Percentiles rank a stretch among this genome's conserved stretches.
Conservation (phyloP, 1,140 invertebrate species). For the Palaemon carinicauda region DNA sequence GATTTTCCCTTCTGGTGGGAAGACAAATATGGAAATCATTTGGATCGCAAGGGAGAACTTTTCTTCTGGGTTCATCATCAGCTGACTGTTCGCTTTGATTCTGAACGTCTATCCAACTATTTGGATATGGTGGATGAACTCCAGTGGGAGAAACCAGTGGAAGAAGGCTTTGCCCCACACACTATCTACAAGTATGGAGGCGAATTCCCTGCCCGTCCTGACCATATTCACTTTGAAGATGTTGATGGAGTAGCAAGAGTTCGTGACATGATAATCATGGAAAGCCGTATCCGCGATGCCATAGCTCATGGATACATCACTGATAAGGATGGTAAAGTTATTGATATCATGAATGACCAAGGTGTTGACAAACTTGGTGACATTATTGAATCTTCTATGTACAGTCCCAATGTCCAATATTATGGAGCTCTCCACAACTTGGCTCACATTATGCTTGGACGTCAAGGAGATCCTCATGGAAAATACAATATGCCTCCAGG, state of each 20-base stretch:
- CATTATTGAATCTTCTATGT: constrained; percentile 60
- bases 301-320: constrained; percentile 72
- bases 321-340: constrained; percentile 58
- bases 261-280: constrained; percentile 67
- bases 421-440: constrained; percentile 62
- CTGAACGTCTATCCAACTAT: constrained; percentile 67
- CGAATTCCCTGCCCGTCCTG: constrained; percentile 70
- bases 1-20: constrained; percentile 68
- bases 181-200: constrained; percentile 72
- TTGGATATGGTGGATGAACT: constrained; percentile 64
- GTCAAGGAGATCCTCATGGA: constrained; percentile 60
- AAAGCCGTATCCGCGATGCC: constrained; percentile 72
- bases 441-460: constrained; percentile 61
- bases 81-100: constrained; percentile 67
- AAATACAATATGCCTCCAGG: constrained; percentile 63
- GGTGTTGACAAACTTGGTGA: constrained; percentile 61
- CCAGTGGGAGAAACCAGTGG: constrained; percentile 64
- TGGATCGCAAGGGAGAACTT: constrained; percentile 62
- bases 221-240: constrained; percentile 66
- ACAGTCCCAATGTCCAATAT: constrained; percentile 59
- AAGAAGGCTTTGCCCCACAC: constrained; percentile 72
- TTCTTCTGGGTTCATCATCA: constrained; percentile 68
- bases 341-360: constrained; percentile 51
- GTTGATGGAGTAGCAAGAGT: constrained; percentile 63
- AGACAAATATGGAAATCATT: constrained; percentile 62